Evolutionary conservation across 2,113 vertebrate genomes (phyloP).

Genomic region (Nyctibius bracteatus): DNA sequence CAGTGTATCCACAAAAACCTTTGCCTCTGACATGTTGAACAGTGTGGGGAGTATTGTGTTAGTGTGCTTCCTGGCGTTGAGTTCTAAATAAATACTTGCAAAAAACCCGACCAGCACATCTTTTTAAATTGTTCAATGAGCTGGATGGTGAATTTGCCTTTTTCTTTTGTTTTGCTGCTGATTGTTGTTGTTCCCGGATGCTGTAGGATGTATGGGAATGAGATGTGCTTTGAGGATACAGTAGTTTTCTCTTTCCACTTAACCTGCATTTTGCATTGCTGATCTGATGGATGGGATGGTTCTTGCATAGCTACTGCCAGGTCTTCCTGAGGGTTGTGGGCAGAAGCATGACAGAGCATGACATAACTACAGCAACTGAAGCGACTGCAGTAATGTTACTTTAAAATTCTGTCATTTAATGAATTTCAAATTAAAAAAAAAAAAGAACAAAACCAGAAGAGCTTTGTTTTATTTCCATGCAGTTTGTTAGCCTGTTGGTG

Average conservation of each 20-base stretch:
- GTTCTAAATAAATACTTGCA: neutral
- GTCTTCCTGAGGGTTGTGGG: neutral
- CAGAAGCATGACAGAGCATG: neutral
- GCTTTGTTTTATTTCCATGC: neutral
- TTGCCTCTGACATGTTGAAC: neutral
- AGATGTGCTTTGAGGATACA: neutral
- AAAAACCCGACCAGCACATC: neutral
- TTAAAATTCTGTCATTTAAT: neutral
- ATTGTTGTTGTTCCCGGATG: neutral
- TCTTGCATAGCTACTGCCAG: neutral
- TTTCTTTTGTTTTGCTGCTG: neutral
- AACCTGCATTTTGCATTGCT: neutral
- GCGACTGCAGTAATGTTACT: neutral
- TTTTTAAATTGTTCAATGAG: neutral
- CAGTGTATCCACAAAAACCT: neutral
- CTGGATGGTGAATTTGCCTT: neutral
- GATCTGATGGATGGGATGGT: neutral
- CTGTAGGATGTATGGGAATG: neutral
- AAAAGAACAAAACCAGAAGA: rapidly evolving
- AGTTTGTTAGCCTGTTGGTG: neutral
- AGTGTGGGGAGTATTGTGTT: neutral
- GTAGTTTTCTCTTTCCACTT: neutral
- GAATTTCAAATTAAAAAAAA: neutral
- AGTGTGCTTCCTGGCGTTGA: neutral
- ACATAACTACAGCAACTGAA: neutral